Evolutionary conservation across 37 sponge, comb jelly and placozoan species (phyloP).

Genomic region (Crambe crambe): DNA sequence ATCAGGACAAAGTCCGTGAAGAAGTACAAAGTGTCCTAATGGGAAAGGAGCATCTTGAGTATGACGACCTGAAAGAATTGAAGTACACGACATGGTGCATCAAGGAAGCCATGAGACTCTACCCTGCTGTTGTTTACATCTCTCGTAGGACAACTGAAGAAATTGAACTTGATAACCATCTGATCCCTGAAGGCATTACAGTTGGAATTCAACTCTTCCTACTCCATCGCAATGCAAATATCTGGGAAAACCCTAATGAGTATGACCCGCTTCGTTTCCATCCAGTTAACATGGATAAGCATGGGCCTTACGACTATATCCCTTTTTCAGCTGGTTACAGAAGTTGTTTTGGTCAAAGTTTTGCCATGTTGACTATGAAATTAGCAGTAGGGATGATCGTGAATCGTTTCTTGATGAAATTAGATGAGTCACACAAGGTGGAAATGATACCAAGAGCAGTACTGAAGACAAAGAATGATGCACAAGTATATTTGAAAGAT

Average conservation of each 20-base stretch:
- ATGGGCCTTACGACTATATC: too few relatives aligned
- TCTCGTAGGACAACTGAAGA: too few relatives aligned
- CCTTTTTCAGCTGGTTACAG: slow-evolving; percentile 66
- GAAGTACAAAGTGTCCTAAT: slow-evolving; percentile 60
- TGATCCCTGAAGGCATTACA: too few relatives aligned
- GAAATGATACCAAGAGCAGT: not conserved
- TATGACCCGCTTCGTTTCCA: too few relatives aligned
- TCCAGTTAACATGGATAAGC: slow-evolving; percentile 59
- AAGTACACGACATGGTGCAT: slow-evolving; percentile 78
- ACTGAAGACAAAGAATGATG: too few relatives aligned
- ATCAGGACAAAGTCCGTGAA: too few relatives aligned
- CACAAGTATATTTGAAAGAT: too few relatives aligned
- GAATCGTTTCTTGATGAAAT: slow-evolving; percentile 50
- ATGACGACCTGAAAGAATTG: too few relatives aligned
- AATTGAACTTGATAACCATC: slow-evolving; percentile 27
- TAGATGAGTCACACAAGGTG: not conserved
- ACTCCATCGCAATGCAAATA: too few relatives aligned
- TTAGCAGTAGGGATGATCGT: slow-evolving; percentile 53
- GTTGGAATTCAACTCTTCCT: too few relatives aligned
- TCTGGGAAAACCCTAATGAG: too few relatives aligned
- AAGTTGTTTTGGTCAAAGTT: slow-evolving; percentile 92
- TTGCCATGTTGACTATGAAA: slow-evolving; percentile 76
- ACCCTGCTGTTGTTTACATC: too few relatives aligned
- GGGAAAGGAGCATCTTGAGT: slow-evolving; percentile 44
- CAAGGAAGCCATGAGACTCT: slow-evolving; percentile 87